Evolutionary conservation across 2,888 invertebrate genomes (phyloP).

Genomic region (Arrhopalites spinosus): DNA sequence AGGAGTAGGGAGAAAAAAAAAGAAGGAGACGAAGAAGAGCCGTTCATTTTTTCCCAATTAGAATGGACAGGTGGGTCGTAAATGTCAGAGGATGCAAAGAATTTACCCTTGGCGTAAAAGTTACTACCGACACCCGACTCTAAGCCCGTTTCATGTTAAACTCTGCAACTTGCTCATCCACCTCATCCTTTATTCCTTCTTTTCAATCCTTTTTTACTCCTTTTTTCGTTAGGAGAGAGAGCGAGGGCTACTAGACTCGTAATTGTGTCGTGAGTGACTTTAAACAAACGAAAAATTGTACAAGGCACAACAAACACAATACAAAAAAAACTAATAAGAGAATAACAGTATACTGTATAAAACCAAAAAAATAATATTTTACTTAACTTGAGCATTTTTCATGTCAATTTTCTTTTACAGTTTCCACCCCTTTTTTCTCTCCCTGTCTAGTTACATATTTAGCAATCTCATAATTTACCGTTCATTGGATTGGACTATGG

Average conservation of each 20-base stretch:
- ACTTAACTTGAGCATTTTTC: too few species aligned
- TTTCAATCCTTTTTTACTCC: neutral
- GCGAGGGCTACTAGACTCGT: conserved; percentile 5
- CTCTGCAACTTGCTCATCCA: neutral
- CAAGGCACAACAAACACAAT: too few species aligned
- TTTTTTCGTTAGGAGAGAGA: neutral
- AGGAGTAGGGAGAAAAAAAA: neutral
- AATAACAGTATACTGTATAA: too few species aligned
- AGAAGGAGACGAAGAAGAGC: neutral
- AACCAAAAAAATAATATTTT: too few species aligned
- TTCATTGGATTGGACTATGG: neutral
- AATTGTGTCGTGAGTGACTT: too few species aligned
- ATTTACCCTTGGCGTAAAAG: conserved; percentile 20
- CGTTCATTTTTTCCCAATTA: conserved; percentile 25
- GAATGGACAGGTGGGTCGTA: conserved; percentile 13
- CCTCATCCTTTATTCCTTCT: neutral
- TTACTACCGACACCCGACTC: neutral
- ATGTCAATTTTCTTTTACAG: too few species aligned
- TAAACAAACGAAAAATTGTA: neutral
- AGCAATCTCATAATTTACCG: too few species aligned
- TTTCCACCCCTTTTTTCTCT: too few species aligned
- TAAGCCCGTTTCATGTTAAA: neutral
- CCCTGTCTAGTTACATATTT: too few species aligned
- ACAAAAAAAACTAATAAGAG: neutral
- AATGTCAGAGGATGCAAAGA: conserved; percentile 8